Percentiles rank a stretch among this genome's conserved stretches.
Conservation (phyloP, 2,888 invertebrate genomes). For the Drosophila borborema region DNA sequence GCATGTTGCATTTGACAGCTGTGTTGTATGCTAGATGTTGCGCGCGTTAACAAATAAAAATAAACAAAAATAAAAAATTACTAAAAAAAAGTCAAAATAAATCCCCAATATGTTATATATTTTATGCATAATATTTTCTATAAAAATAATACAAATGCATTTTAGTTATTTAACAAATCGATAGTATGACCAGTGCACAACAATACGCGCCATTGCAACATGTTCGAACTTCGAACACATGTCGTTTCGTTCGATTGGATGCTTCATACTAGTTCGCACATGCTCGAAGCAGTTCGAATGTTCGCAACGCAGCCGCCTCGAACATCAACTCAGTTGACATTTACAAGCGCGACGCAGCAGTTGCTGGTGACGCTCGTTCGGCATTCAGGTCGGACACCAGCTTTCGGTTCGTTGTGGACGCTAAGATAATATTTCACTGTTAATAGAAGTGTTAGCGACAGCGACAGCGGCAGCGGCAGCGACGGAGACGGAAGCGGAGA, state of each 20-base stretch:
- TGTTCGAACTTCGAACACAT: neutral
- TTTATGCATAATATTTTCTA: neutral
- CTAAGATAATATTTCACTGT: conserved; percentile 35
- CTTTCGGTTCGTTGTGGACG: conserved; percentile 52
- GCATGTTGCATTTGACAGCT: neutral
- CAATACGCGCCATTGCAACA: conserved; percentile 7
- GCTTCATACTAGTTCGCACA: neutral
- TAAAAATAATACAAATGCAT: neutral
- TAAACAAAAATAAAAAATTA: too few species aligned
- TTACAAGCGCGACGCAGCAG: conserved; percentile 60
- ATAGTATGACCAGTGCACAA: neutral
- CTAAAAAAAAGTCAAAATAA: too few species aligned
- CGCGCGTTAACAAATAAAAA: neutral
- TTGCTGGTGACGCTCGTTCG: conserved; percentile 52
- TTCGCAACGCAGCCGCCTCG: conserved; percentile 18
- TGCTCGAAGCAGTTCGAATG: conserved; percentile 17
- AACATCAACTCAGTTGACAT: conserved; percentile 64
- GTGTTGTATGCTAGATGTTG: conserved; percentile 3
- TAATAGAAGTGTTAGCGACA: conserved; percentile 12
- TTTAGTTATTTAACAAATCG: neutral
- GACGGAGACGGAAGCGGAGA: conserved; percentile 12
- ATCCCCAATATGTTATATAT: neutral
- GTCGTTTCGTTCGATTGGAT: conserved; percentile 14
- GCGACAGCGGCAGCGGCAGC: neutral
- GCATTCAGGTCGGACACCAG: conserved; percentile 28